Conservation (phyloP, 2,888 invertebrate species). For the Sminthurinus aureus region DNA sequence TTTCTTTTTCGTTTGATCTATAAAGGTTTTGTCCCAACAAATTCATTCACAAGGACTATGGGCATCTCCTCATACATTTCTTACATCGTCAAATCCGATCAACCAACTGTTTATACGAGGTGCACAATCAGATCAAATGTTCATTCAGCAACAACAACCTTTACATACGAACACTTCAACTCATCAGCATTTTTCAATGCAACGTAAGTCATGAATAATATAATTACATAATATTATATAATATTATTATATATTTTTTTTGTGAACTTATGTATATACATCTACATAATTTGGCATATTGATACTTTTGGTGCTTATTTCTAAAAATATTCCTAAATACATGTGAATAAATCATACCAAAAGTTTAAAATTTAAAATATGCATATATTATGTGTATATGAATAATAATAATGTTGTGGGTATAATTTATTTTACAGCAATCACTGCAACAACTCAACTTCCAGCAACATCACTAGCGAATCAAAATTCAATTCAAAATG, state of each 20-base stretch:
- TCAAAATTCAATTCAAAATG: conserved; percentile 46
- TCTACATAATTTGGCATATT: neutral
- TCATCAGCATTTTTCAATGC: conserved; percentile 59
- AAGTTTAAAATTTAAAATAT: neutral
- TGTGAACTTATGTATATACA: neutral
- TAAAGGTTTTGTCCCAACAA: conserved; percentile 57
- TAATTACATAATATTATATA: neutral
- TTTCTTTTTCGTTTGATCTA: neutral
- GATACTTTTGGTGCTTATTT: too few relatives aligned
- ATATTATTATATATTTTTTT: too few relatives aligned
- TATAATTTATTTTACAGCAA: conserved; percentile 59
- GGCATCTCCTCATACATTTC: conserved; percentile 71
- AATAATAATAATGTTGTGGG: neutral
- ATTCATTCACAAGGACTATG: conserved; percentile 74
- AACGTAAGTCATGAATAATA: conserved; percentile 50
- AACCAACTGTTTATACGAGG: conserved; percentile 77
- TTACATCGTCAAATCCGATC: conserved; percentile 73
- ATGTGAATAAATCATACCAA: neutral
- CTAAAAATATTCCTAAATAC: neutral
- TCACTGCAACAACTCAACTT: conserved; percentile 63
- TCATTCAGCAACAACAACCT: conserved; percentile 70
- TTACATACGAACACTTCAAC: conserved; percentile 51
- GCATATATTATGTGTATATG: neutral
- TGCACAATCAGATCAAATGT: conserved; percentile 72
- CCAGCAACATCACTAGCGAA: conserved; percentile 62